Evolutionary conservation across 2,888 invertebrate species (phyloP), one percentile per base, ranked within the genome.

Genomic region (Habrosyne pyritoides): DNA sequence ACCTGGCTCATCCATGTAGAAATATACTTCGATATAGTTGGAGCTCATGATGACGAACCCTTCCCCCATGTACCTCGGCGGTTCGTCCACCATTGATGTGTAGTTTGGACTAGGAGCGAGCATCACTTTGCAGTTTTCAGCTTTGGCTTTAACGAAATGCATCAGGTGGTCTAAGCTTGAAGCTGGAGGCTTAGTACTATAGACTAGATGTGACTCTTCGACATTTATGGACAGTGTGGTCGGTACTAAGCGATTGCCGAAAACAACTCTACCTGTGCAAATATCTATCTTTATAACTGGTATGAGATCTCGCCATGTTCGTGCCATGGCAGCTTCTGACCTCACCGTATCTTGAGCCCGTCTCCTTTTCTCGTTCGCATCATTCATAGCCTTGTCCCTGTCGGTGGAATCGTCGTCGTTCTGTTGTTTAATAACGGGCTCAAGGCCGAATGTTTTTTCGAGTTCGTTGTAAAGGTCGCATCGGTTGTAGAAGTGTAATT

Each of bases 1-100:
- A 2, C 98, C 99, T 53, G 98, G 96, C 83, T 99, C 98, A 86
- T 99, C 99, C 97, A 99, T 98, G 79, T 98, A 99, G 87, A 98
- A 99, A 85, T 99, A 99, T 22, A 99, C 93, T 82, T 99, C 98
- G 73, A 99, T 95, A 79, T 97, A 96, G 81, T 99, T 99, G 2
- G 98, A 98, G 81, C 98, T 98, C 93, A 99, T 95, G 10, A 99
- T 95, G 0, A 99, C 99, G 89, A 99, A 99, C 0, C 99, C 99
- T 89, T 99, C 99, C 4, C 99, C 99, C 99, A 99, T 99, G 77
- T 97, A 98, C 33, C 94, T 76, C 0, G 99, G 99, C 0, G 99
- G 99, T 74, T 98, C 98, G 86, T 98, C 98, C 5, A 97, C 95
- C 93, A 97, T 95, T 6, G 98, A 98, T 2, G 96, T 97, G 84